Conservation (phyloP, 2,888 invertebrate species). For the Willowsia nigromaculata region DNA sequence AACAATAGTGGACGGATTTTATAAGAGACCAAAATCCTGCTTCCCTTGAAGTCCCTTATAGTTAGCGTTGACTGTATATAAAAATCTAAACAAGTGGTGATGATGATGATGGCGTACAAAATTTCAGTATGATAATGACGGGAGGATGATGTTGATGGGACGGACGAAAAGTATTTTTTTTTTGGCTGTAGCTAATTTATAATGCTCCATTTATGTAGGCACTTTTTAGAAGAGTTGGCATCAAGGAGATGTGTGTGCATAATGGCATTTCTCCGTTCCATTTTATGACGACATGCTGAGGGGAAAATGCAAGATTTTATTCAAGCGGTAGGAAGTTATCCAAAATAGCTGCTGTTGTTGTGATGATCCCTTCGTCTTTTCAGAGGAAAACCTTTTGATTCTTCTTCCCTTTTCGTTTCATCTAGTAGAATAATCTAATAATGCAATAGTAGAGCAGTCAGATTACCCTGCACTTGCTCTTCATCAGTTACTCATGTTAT, state of each 20-base stretch:
- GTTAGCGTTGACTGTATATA: too few species aligned
- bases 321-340: neutral
- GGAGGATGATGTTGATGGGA: neutral
- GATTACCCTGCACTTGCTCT: constrained; percentile 2
- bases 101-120: too few species aligned
- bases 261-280: neutral
- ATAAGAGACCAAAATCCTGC: too few species aligned
- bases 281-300: neutral
- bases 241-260: neutral
- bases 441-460: neutral
- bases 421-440: neutral
- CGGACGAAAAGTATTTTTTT: too few species aligned
- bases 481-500: constrained; percentile 24
- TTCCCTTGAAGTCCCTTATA: too few species aligned
- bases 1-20: too few species aligned
- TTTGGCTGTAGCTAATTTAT: neutral
- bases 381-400: neutral
- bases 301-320: neutral
- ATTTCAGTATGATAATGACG: neutral
- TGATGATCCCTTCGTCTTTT: neutral
- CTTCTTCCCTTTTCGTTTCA: neutral
- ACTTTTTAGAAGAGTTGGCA: neutral
- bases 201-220: neutral
- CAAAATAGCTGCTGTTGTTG: neutral
- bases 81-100: neutral